These are phyloP conservation scores for Tor tambroides DNA, from an alignment of 2,113 vertebrate genomes.

Conservation along the genomic window DNA sequence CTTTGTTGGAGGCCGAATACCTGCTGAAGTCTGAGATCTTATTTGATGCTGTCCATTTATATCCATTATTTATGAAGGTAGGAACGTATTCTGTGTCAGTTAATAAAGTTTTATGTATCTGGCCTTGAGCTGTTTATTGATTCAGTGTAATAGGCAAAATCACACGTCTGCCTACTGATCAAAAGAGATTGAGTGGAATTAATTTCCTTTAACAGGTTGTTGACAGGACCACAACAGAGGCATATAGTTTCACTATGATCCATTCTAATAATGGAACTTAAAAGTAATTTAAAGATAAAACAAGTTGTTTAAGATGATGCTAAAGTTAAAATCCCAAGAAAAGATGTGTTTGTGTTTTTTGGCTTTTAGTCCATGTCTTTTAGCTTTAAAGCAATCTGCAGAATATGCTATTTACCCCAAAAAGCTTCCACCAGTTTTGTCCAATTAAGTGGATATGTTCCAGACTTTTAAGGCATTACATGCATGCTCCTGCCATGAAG, in stretches of 20 bases:
- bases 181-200: conserved; percentile 9
- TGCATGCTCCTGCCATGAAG: neutral
- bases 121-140: conserved; percentile 58
- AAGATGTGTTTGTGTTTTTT: neutral
- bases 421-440: neutral
- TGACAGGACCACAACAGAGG: neutral
- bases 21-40: neutral
- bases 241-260: neutral
- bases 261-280: conserved; percentile 13
- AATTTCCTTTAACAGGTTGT: neutral
- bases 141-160: conserved; percentile 32
- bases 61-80: conserved; percentile 71
- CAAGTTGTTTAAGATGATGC: neutral
- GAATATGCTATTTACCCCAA: neutral
- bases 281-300: neutral
- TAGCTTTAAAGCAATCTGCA: neutral
- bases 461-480: neutral
- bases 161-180: conserved; percentile 56
- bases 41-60: conserved; percentile 51
- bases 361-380: neutral
- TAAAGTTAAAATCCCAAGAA: neutral
- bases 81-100: conserved; percentile 45
- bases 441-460: neutral
- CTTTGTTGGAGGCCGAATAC: neutral
- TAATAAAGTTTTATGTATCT: neutral